Evolutionary conservation across 2,888 invertebrate species (phyloP).

Genomic region (Tenthredo amoena): DNA sequence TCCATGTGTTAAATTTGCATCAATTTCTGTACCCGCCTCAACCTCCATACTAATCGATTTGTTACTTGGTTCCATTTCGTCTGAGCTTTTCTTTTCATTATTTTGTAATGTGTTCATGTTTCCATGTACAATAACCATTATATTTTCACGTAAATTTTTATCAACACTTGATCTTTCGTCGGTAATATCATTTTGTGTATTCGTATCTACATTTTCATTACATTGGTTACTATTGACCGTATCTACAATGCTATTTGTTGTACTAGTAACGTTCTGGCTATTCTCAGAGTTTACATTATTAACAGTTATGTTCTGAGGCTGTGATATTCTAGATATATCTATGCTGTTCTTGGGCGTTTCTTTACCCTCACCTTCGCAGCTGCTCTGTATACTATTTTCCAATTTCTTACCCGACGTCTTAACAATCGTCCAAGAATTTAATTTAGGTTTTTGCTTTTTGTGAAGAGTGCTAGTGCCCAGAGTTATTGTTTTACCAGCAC

Average conservation of each 20-base stretch:
- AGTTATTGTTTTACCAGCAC: conserved; percentile 1
- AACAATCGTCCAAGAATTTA: conserved; percentile 1
- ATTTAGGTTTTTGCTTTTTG: not conserved
- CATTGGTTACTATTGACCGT: not conserved
- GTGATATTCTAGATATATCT: not conserved
- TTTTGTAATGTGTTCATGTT: not conserved
- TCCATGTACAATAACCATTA: conserved; percentile 52
- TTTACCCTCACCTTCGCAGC: not conserved
- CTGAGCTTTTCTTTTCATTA: not conserved
- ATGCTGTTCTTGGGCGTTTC: not conserved
- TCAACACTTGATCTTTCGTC: not conserved
- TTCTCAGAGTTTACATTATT: not conserved
- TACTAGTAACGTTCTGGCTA: conserved; percentile 35
- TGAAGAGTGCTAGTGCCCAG: not conserved
- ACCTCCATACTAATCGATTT: not conserved
- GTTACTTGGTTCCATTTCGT: not conserved
- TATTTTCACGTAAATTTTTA: conserved; percentile 51
- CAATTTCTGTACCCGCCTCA: not conserved
- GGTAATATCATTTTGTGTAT: not conserved
- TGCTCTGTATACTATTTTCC: not conserved
- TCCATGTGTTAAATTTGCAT: not conserved
- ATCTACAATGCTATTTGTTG: not conserved
- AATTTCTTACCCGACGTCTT: not conserved
- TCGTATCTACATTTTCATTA: not conserved
- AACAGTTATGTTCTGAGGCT: not conserved